Conservation (phyloP, 2,113 vertebrate species). For the Tetrax tetrax region DNA sequence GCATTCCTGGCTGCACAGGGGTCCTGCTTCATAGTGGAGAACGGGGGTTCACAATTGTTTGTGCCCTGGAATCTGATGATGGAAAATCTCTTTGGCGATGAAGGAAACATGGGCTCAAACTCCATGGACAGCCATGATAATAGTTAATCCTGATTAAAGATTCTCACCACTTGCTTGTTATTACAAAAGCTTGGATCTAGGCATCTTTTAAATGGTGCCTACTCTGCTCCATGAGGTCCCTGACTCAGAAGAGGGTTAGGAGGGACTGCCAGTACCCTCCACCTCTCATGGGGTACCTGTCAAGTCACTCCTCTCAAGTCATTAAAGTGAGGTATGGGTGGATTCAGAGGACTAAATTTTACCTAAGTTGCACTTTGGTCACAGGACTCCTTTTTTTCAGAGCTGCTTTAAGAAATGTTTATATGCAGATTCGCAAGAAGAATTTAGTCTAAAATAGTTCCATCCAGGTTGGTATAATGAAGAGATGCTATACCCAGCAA, state of each 20-base stretch:
- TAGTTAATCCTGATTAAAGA: neutral
- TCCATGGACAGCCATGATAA: neutral
- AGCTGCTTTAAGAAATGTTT: neutral
- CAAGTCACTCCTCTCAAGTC: neutral
- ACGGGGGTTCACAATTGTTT: neutral
- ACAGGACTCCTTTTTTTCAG: neutral
- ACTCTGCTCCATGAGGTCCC: neutral
- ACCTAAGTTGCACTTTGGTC: neutral
- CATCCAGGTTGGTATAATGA: neutral
- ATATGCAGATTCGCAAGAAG: neutral
- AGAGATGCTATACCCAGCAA: neutral
- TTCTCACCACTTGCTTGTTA: neutral
- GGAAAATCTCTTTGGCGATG: neutral
- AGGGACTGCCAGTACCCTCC: neutral
- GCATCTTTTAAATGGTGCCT: neutral
- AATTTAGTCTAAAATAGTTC: neutral
- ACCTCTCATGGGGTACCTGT: fast-evolving
- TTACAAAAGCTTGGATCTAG: neutral
- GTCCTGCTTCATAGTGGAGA: neutral
- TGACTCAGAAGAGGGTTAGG: neutral
- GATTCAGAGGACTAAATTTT: neutral
- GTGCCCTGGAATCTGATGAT: neutral
- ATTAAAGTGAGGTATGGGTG: neutral
- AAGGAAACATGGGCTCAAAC: neutral
- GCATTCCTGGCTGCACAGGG: neutral